These are phyloP conservation scores for Otolemur garnettii DNA, from an alignment of 2,113 vertebrate genomes.

Conservation along the genomic window DNA sequence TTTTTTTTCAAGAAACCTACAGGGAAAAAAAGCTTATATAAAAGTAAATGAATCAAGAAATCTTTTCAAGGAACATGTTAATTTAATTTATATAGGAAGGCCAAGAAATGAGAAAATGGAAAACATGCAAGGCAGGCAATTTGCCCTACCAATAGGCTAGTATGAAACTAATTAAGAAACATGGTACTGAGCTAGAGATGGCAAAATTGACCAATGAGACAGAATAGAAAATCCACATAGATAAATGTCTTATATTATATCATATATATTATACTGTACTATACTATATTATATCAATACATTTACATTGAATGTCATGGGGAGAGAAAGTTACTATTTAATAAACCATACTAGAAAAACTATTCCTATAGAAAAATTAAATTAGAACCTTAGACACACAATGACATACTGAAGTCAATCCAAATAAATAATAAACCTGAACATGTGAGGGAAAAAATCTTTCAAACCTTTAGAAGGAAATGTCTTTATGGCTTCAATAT, in stretches of 20 bases:
- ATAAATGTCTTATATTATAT: not conserved
- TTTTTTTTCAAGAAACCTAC: not conserved
- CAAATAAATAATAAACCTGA: not conserved
- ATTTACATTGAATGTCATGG: not conserved
- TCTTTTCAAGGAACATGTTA: not conserved
- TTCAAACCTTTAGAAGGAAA: not conserved
- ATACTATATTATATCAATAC: not conserved
- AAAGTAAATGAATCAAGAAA: not conserved
- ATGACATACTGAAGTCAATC: not conserved
- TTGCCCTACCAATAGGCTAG: not conserved
- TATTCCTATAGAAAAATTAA: not conserved
- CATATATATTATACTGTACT: not conserved
- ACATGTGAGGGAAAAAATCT: not conserved
- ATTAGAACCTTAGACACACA: not conserved
- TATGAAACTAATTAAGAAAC: not conserved
- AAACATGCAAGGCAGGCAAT: not conserved
- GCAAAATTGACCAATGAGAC: not conserved
- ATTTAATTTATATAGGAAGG: not conserved
- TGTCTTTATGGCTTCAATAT: not conserved
- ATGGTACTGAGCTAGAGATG: not conserved
- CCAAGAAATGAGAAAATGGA: not conserved
- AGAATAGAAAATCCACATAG: not conserved
- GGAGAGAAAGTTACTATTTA: not conserved
- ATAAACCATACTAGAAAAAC: not conserved
- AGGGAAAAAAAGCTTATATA: not conserved